Base-by-base conservation (phyloP, 2,113 vertebrate species). In the Thinocorus orbignyianus region DNA sequence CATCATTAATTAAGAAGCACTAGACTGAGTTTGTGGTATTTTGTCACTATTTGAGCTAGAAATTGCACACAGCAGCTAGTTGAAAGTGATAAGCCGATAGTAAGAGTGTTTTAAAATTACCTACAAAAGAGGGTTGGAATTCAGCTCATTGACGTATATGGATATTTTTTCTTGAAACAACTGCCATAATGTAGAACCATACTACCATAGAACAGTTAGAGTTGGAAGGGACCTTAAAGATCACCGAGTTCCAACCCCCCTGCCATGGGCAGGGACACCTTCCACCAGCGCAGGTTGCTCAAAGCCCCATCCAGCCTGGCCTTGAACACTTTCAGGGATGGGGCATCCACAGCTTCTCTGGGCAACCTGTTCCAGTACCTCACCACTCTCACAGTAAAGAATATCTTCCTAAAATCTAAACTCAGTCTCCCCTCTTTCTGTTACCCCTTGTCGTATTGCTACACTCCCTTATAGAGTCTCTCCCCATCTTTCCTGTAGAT, bases 81-180 rank as follows among this genome's bases (percentile, higher is more conserved):
- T n/a, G 20, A 52, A 86, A 49, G 20, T 18, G 31, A 83, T 30
- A n/a, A 42, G 39, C 11, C 22, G 66, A 4, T 74, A 69, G 5
- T 66, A 88, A 80, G 30, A 39, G 8, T 35, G 7, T 24, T 48
- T 93, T 85, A 86, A 83, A 93, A 82, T 80, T 76, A 13, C 10
- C 11, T 48, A 6, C 8, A 28, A 44, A 73, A 31, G 7, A 6
- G 3, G 17, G 81, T 66, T 3, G 7, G 28, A 85, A 71, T 76
- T 83, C 49, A 62, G 6, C 9, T 92, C 5, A 23, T 69, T 90
- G 49, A 5, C 35, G 9, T 58, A 17, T 39, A 62, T 41, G 25
- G 10, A 41, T 71, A 65, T 65, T 42, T 60, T 84, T 0, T 0
- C 8, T 64, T 1, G 2, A 74, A 66, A 71, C 30, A 0, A 49